phyloP scores from a whole-genome alignment of 2,888 invertebrate species.

The Tetrapedia diversipes region DNA sequence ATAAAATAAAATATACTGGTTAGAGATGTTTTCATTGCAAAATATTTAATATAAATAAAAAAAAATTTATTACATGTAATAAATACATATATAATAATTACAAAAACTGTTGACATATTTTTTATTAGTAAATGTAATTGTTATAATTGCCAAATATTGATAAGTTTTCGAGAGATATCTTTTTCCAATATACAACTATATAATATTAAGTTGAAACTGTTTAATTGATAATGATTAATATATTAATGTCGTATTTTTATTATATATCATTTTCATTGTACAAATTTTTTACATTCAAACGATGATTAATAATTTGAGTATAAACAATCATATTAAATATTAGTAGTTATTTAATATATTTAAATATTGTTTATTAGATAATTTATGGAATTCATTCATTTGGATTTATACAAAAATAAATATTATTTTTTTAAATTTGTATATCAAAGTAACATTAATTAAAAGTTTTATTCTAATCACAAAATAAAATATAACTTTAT shows the following conservation, averaged over 20 bases:
- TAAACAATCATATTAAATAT: not conserved
- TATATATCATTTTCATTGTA: conserved; percentile 19
- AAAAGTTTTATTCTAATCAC: conserved; percentile 23
- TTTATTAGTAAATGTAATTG: not conserved
- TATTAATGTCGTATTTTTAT: conserved; percentile 17
- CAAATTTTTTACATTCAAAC: conserved; percentile 10
- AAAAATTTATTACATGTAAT: not conserved
- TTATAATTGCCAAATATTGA: no score
- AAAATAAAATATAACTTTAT: conserved; percentile 21
- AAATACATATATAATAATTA: not conserved
- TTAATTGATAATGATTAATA: no score
- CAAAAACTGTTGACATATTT: not conserved
- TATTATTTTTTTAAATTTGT: conserved; percentile 36
- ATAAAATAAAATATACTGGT: conserved; percentile 44
- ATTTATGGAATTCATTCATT: conserved; percentile 28
- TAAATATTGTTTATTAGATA: not conserved
- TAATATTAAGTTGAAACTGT: no score
- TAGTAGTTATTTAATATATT: conserved; percentile 9
- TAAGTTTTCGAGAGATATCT: not conserved
- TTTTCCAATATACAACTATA: not conserved
- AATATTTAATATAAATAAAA: conserved; percentile 3
- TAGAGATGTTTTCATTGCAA: conserved; percentile 5
- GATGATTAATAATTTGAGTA: not conserved
- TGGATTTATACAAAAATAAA: conserved; percentile 53
- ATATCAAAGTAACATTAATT: conserved; percentile 28